Conservation (phyloP, 30 jellyfish, hydroid and myxozoan genomes). For the Hydractinia echinata region DNA sequence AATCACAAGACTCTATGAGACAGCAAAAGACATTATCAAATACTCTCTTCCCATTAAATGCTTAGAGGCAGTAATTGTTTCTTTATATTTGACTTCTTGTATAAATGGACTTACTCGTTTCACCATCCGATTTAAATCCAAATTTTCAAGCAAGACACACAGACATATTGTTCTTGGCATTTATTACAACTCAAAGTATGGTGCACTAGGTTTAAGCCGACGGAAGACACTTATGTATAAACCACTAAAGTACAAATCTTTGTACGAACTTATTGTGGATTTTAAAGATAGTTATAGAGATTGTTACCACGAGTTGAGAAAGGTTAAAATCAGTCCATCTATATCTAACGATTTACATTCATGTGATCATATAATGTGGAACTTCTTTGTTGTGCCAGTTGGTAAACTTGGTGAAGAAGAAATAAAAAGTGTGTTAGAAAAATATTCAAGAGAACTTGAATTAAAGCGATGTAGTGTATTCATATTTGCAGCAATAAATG, state of each 20-base stretch:
- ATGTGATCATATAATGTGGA: conserved; percentile 67
- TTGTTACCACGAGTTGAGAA: conserved; percentile 58
- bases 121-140: conserved; percentile 72
- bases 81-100: conserved; percentile 65
- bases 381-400: conserved; percentile 48
- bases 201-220: conserved; percentile 91
- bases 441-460: conserved; percentile 53
- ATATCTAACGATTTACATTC: conserved; percentile 59
- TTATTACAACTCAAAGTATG: conserved; percentile 39
- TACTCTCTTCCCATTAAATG: conserved; percentile 84
- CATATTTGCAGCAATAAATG: background rate
- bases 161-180: conserved; percentile 88
- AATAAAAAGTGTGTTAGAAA: conserved; percentile 38
- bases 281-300: conserved; percentile 51
- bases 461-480: background rate
- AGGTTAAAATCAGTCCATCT: conserved; percentile 60
- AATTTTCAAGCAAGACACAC: conserved; percentile 50
- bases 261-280: conserved; percentile 50
- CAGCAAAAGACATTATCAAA: conserved; percentile 74
- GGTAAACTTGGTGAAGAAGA: conserved; percentile 49
- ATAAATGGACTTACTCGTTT: conserved; percentile 53
- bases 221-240: conserved; percentile 65
- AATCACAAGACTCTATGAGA: conserved; percentile 65
- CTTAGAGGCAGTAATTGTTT: conserved; percentile 74
- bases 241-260: conserved; percentile 51